Conservation (phyloP, 2,888 invertebrate species). For the Oxyteleia sp. region DNA sequence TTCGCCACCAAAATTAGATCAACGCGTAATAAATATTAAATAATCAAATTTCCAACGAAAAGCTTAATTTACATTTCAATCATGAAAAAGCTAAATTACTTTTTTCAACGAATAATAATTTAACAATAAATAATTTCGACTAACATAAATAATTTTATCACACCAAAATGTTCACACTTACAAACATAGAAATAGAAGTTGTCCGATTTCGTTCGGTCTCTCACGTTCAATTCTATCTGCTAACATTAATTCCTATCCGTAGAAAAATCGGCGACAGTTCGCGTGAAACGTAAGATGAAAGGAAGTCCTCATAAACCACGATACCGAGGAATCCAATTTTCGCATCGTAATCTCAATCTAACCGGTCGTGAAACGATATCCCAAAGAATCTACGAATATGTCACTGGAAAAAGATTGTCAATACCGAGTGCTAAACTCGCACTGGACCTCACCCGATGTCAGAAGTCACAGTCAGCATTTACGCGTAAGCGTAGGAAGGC, state of each 20-base stretch:
- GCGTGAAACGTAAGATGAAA: slow-evolving; percentile 29
- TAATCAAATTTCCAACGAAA: no score
- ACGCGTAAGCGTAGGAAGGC: slow-evolving; percentile 71
- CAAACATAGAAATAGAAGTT: neutral
- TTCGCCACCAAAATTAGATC: no score
- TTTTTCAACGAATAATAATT: neutral
- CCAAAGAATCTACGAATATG: slow-evolving; percentile 53
- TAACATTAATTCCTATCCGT: slow-evolving; percentile 55
- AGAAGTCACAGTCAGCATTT: slow-evolving; percentile 56
- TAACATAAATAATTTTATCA: neutral
- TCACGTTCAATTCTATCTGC: slow-evolving; percentile 30
- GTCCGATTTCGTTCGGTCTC: slow-evolving; percentile 31
- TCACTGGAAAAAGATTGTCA: slow-evolving; percentile 71
- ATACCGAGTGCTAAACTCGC: slow-evolving; percentile 64
- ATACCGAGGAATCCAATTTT: slow-evolving; percentile 22
- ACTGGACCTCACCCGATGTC: slow-evolving; percentile 45
- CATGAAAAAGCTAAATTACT: no score
- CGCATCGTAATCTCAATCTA: slow-evolving; percentile 23
- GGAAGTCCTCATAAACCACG: slow-evolving; percentile 22
- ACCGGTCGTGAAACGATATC: slow-evolving; percentile 31
- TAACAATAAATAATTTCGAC: neutral
- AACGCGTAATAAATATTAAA: no score
- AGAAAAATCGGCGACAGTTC: slow-evolving; percentile 62
- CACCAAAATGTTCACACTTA: neutral
- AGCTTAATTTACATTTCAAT: no score